Conservation (phyloP, 2,888 invertebrate species). For the Folsomia manolachei region DNA sequence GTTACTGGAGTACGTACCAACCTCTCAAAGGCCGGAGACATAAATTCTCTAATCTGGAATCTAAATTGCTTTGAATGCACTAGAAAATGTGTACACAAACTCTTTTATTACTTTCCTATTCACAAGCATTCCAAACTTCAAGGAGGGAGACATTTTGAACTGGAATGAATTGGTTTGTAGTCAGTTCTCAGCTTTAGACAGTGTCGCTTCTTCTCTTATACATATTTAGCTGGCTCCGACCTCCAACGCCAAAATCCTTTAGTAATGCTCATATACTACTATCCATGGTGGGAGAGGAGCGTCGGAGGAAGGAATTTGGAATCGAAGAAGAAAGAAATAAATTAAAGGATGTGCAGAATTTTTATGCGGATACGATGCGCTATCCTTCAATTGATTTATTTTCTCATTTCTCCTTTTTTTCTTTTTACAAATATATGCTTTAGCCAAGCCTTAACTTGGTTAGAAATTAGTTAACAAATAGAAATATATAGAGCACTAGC, state of each 20-base stretch:
- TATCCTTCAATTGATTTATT: constrained; percentile 4
- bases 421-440: no score
- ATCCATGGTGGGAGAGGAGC: no score
- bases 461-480: background rate
- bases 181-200: no score
- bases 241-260: no score
- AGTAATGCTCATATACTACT: no score
- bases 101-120: background rate
- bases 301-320: background rate
- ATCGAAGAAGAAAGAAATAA: background rate
- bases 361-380: constrained; percentile 1
- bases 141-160: background rate
- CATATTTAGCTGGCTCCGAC: no score
- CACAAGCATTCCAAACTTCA: background rate
- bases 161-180: background rate
- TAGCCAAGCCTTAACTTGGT: no score
- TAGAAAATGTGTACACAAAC: background rate
- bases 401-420: background rate
- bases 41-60: background rate
- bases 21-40: no score
- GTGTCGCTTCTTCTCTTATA: no score
- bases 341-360: background rate
- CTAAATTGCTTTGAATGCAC: background rate
- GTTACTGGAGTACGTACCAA: no score
- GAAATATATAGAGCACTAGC: no score